These are phyloP conservation scores for Hymenochirus boettgeri DNA, from an alignment of 2,113 vertebrate species.

Conservation along the genomic window DNA sequence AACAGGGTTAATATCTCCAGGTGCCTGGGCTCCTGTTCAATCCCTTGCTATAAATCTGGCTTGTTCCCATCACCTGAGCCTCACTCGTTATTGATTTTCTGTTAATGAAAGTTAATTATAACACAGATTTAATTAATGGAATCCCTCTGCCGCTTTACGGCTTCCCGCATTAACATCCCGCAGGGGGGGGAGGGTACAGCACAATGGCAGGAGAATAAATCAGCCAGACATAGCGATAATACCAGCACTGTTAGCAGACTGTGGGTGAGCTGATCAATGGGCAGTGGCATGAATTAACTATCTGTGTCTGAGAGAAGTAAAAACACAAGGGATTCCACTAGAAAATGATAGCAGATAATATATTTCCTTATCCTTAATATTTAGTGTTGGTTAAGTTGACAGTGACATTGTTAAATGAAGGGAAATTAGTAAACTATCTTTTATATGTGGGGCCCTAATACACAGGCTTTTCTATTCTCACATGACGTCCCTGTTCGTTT, in stretches of 20 bases:
- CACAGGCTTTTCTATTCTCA: too few relatives aligned
- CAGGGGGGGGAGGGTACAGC: constrained; percentile 32
- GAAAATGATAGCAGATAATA: too few relatives aligned
- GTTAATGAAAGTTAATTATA: constrained; percentile 76
- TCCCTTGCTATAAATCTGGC: constrained; percentile 25
- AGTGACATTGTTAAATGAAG: too few relatives aligned
- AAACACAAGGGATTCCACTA: constrained; percentile 30
- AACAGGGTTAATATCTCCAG: constrained; percentile 52
- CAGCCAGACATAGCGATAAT: constrained; percentile 38
- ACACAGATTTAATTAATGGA: constrained; percentile 73
- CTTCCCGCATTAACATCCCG: constrained; percentile 64
- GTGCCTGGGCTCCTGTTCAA: constrained; percentile 29
- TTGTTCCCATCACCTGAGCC: constrained; percentile 41
- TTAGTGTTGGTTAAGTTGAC: too few relatives aligned
- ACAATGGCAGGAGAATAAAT: constrained; percentile 60
- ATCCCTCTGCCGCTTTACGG: constrained; percentile 63
- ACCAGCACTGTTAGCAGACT: constrained; percentile 44
- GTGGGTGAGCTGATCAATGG: constrained; percentile 39
- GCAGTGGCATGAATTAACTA: constrained; percentile 15
- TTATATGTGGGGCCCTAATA: too few relatives aligned
- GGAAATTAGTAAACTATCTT: too few relatives aligned
- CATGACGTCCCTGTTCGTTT: too few relatives aligned
- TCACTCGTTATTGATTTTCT: constrained; percentile 67
- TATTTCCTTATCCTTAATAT: too few relatives aligned
- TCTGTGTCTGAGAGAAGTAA: constrained; percentile 25